Evolutionary conservation across 2,888 invertebrate genomes (phyloP).

Genomic region (Melieria omissa): DNA sequence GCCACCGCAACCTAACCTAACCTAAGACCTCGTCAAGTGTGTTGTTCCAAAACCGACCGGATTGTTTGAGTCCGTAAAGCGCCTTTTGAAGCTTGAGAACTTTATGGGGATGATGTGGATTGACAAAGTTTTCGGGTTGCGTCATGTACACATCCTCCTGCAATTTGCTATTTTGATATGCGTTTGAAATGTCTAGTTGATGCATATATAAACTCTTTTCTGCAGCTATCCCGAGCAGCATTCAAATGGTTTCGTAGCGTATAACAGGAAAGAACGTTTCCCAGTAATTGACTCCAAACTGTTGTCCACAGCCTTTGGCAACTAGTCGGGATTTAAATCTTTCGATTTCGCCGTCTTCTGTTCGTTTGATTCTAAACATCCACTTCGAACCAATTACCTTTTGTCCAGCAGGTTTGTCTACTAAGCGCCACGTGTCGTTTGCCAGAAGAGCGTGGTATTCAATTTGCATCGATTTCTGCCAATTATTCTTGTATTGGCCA

Average conservation of each 20-base stretch:
- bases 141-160: constrained; percentile 32
- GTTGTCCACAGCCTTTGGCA: constrained; percentile 26
- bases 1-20: constrained; percentile 33
- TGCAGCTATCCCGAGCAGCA: constrained; percentile 24
- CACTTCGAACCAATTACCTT: constrained; percentile 20
- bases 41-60: constrained; percentile 34
- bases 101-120: constrained; percentile 20
- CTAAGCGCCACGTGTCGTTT: constrained; percentile 36
- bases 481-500: constrained; percentile 28
- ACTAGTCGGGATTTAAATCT: constrained; percentile 30
- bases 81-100: constrained; percentile 36
- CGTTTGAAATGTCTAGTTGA: constrained; percentile 23
- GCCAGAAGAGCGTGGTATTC: constrained; percentile 36
- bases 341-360: constrained; percentile 28
- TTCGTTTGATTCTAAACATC: constrained; percentile 28
- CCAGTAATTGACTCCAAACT: constrained; percentile 12
- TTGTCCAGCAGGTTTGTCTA: constrained; percentile 25
- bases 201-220: constrained; percentile 27
- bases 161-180: constrained; percentile 23
- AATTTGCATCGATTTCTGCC: constrained; percentile 40
- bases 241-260: constrained; percentile 27
- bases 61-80: constrained; percentile 32
- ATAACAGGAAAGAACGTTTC: constrained; percentile 33
- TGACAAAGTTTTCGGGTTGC: constrained; percentile 33
- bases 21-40: constrained; percentile 30